Base-by-base conservation (phyloP, 53 echinoderm and acorn worm species). In the Arbacia lixula region DNA sequence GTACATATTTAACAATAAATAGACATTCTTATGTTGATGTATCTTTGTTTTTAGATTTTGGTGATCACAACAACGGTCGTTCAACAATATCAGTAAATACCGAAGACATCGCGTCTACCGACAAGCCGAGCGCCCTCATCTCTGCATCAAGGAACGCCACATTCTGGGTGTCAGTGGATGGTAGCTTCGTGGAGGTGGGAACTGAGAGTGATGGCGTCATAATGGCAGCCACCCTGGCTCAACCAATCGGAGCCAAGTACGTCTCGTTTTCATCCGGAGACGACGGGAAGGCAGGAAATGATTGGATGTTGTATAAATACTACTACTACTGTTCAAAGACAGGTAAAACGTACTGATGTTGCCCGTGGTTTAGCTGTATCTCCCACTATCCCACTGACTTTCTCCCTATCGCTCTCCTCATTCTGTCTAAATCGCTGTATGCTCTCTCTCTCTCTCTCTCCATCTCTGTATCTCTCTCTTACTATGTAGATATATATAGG, bases 131-230 rank as follows among this genome's bases (percentile, higher is more conserved):
- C 5, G 57, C 5, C 57, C 16, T 14, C 22, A 12, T 57, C 21
- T 57, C 57, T 21, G 16, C 2, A 2, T 6, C 8, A 10, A 4
- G 35, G 5, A 26, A 75, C 22, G n/a, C 55, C 53, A 75, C 75
- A 3, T 75, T 75, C 55, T 75, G 75, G 75, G 75, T 75, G 31
- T 53, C 52, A 10, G 55, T 75, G 28, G 75, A 75, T n/a, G 75
- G 54, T 1, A 53, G 10, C 53, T 53, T 75, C 3, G 53, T 75
- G 53, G 53, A 30, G 36, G 75, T 75, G 31, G 75, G 75, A 54
- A 28, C 19, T 19, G 75, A 54, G 32, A 26, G 27, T 32, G 27
- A 35, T 36, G 75, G 53, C 20, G 20, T 5, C 16, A 53, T 75
- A 12, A 75, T 75, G 75, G 54, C 17, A 17, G 75, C 75, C 54